Base-by-base conservation (phyloP, 2,888 invertebrate species). In the Eudemis profundana region DNA sequence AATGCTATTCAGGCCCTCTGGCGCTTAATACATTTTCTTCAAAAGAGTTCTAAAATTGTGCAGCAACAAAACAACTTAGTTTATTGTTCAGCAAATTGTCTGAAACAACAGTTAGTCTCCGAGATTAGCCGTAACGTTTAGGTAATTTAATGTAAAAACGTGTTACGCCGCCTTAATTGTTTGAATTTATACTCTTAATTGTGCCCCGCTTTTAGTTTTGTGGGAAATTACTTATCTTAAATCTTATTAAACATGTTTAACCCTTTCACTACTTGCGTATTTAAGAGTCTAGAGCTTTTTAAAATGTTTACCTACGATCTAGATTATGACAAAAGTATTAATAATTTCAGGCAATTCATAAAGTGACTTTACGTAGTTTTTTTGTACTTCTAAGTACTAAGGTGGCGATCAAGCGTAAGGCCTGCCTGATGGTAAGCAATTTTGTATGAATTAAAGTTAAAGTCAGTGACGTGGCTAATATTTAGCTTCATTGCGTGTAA, bases 91-190 rank as follows among this genome's bases (percentile, higher is more conserved):
- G 33, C 53, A 46, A 59, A 50, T 61, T 40, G 38, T 49, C 51
- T 60, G 70, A 70, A 69, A 72, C 65, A 61, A 69, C 74, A 36
- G 72, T 69, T 74, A 72, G 72, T 69, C 69, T 68, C 70, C 71
- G 65, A 71, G 71, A 77, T 75, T 74, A 75, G 74, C 67, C 40
- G 67, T 75, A 75, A 78, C 74, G 72, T 70, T 56, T 46, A 50
- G 57, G 71, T 72, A 73, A 78, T 78, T 74, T 74, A 73, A 69
- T 72, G 68, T 68, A 71, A 74, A 74, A 69, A 72, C 66, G 64
- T 50, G 62, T 68, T 68, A 66, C 67, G 67, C 63, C 66, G 44
- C 14, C 40, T 65, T 74, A 66, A 69, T 68, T 66, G 67, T 66
- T 67, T 51, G 19, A 19, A 38, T 33, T 68, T 64, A 57, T 66